phyloP scores from a whole-genome alignment of 2,113 vertebrate genomes.

The Acanthochromis polyacanthus region DNA sequence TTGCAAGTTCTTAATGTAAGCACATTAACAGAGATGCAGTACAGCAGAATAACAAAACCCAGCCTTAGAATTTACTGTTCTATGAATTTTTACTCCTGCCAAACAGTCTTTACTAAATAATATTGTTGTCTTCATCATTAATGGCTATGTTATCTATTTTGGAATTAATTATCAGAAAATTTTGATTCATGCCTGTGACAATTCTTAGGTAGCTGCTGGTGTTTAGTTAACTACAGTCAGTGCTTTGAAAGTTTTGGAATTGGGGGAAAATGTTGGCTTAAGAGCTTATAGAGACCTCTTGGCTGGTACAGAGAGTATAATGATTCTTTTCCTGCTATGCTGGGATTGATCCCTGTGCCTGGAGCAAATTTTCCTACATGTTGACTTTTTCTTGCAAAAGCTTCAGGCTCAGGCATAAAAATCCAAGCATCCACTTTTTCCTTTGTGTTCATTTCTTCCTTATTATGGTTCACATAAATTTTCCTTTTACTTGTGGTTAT shows the following conservation, averaged over 20 bases:
- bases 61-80: too few relatives aligned
- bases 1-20: too few relatives aligned
- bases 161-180: too few relatives aligned
- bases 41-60: too few relatives aligned
- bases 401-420: conserved; percentile 34
- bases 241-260: conserved; percentile 62
- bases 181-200: too few relatives aligned
- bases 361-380: conserved; percentile 58
- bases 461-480: neutral
- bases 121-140: too few relatives aligned
- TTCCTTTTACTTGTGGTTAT: neutral
- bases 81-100: too few relatives aligned
- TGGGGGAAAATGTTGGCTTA: conserved; percentile 40
- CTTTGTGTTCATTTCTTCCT: conserved; percentile 1
- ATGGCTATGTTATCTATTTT: too few relatives aligned
- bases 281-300: conserved; percentile 32
- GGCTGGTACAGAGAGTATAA: conserved; percentile 54
- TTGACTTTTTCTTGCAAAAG: conserved; percentile 37
- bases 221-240: conserved; percentile 30
- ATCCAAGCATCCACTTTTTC: conserved; percentile 55
- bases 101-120: too few relatives aligned
- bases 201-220: neutral
- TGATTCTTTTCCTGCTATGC: conserved; percentile 77
- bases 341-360: conserved; percentile 72
- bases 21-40: too few relatives aligned